phyloP scores from a whole-genome alignment of 2,113 vertebrate genomes.

The Chlamydotis undulata region DNA sequence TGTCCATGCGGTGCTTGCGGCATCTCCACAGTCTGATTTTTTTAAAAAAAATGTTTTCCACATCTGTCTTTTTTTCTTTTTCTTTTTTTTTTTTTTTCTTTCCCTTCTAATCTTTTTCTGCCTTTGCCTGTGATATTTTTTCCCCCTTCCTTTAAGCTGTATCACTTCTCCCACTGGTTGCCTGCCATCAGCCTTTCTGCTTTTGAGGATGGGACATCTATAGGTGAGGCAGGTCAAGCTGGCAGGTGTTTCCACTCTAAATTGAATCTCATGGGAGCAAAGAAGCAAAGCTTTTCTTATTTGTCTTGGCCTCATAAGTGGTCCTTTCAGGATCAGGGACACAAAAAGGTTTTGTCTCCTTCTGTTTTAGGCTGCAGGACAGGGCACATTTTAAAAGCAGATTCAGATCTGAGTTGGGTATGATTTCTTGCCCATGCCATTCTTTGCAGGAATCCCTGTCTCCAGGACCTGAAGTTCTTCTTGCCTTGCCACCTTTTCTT shows the following conservation, averaged over 20 bases:
- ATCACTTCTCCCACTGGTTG: background rate
- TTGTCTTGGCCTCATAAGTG: background rate
- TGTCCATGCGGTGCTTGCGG: background rate
- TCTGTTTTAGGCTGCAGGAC: background rate
- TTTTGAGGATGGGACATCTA: background rate
- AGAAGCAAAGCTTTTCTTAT: background rate
- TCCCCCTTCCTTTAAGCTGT: background rate
- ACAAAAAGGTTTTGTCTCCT: background rate
- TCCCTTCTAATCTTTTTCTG: background rate
- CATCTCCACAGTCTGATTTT: background rate
- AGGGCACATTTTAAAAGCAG: background rate
- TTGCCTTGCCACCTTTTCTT: background rate
- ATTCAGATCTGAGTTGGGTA: background rate
- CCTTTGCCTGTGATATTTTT: background rate
- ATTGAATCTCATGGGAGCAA: background rate
- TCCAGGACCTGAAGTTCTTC: background rate
- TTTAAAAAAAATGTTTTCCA: background rate
- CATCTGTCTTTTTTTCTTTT: background rate
- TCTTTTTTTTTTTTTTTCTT: background rate
- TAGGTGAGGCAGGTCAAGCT: background rate
- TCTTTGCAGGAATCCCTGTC: background rate
- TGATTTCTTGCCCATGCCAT: background rate
- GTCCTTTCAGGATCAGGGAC: background rate
- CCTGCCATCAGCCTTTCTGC: background rate
- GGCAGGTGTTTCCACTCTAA: background rate